Evolutionary conservation across 1,140 invertebrate genomes (phyloP), one percentile per base, ranked within the genome.

Genomic region (Aleiodes sp.): DNA sequence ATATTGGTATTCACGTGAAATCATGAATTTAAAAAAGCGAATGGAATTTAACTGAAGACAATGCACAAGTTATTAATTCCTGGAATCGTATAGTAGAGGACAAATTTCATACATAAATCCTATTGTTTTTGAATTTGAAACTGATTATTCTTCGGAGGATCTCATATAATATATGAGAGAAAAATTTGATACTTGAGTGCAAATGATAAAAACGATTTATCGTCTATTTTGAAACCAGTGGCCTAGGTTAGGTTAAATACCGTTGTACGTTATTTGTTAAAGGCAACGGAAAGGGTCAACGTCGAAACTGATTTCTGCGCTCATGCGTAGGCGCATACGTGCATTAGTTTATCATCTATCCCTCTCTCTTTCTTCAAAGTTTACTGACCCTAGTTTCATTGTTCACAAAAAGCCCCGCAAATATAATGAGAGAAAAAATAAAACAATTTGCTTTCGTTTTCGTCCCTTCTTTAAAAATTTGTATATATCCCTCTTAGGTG

Each of bases 321-420:
- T 61, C 56, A 68, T 61, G 65, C 65, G 56, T 68, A 52, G 56
- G 65, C 65, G 65, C 31, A 59, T 68, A 60, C 35, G 56, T 68
- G 65, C 33, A 68, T 61, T 28, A 35, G 14, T 68, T 60, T 61
- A 26, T 68, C 33, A 60, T 39, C 35, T 35, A 29, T 57, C 56
- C 35, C 65, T 52, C 31, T 52, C 29, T n/a, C 28, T 65, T 21
- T 26, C 35, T 21, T 37, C 65, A 57, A 68, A 68, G 65, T 68
- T 68, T 68, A 68, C 65, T 68, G 65, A 68, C 65, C 65, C 37
- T 56, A 12, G 57, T 33, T 52, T 67, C 35, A 67, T 59, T 67
- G 56, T 19, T 39, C 43, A 24, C 21, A 52, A 24, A 52, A 24
- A 52, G 19, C 2, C 1, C 4, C 4, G 21, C 10, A 52, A 52